Percentiles rank a stretch among this genome's conserved stretches.
phyloP scores from a whole-genome alignment of 2,797 vertebrate genomes.

The Novumbra hubbsi region DNA sequence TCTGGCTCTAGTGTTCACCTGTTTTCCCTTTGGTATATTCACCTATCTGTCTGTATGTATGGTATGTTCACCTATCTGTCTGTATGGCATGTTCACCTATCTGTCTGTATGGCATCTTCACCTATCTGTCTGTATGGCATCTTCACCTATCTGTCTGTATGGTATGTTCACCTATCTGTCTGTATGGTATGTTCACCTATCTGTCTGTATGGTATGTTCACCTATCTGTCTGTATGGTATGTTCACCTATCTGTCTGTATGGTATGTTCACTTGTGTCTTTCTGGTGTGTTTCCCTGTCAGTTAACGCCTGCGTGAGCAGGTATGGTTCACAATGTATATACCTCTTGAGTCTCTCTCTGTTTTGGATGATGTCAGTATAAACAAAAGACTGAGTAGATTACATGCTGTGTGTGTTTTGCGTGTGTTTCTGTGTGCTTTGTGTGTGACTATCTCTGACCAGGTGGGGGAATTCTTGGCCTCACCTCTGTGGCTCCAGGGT shows the following conservation, averaged over 20 bases:
- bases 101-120: background rate
- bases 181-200: too few relatives aligned
- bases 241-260: background rate
- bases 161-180: too few relatives aligned
- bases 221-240: background rate
- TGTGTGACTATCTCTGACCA: constrained; percentile 56
- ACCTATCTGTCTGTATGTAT: background rate
- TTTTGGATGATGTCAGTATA: background rate
- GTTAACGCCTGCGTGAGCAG: constrained; percentile 3
- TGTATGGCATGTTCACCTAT: constrained; percentile 3
- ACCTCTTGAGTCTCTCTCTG: background rate
- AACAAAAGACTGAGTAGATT: background rate
- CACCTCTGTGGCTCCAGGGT: constrained; percentile 69
- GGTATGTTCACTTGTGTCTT: constrained; percentile 7
- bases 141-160: background rate
- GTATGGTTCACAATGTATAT: background rate
- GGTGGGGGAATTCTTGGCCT: constrained; percentile 84
- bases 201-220: background rate
- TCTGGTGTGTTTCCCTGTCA: background rate
- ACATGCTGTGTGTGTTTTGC: background rate
- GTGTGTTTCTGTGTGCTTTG: constrained; percentile 1
- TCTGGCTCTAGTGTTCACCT: too few relatives aligned
- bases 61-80: background rate
- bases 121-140: background rate
- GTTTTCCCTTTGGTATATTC: constrained; percentile 3